These are phyloP conservation scores for Alosa sapidissima DNA, from an alignment of 2,797 vertebrate species.

Conservation along the genomic window DNA sequence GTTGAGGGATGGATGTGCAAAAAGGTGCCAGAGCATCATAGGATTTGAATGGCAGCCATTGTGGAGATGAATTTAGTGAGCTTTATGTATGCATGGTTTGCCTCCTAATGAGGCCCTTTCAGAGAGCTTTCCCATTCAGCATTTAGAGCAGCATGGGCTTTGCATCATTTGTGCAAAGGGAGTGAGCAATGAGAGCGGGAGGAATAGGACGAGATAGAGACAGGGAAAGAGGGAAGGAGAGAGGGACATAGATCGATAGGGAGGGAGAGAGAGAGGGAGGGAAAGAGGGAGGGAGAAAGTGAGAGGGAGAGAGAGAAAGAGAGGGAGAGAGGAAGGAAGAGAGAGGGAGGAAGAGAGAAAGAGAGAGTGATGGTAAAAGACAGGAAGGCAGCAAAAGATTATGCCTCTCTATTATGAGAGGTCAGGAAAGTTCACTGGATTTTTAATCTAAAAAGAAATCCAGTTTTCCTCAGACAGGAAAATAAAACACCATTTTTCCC, in stretches of 20 bases:
- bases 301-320: background rate
- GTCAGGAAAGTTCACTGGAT: background rate
- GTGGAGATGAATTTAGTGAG: background rate
- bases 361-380: background rate
- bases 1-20: background rate
- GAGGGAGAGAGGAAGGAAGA: background rate
- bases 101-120: background rate
- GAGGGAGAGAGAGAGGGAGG: background rate
- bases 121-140: background rate
- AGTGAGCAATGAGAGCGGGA: background rate
- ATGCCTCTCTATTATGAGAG: background rate
- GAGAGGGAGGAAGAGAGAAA: background rate
- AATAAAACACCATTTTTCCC: background rate
- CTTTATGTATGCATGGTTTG: background rate
- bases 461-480: background rate
- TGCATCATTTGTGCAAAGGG: background rate
- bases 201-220: background rate
- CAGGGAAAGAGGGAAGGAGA: background rate
- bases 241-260: background rate
- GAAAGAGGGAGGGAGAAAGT: background rate
- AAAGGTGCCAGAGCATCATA: background rate
- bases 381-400: background rate
- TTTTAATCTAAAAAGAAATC: background rate
- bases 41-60: background rate
- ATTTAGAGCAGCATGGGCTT: background rate